Evolutionary conservation across 2,888 invertebrate genomes (phyloP).

Genomic region (Drosophila yooni): DNA sequence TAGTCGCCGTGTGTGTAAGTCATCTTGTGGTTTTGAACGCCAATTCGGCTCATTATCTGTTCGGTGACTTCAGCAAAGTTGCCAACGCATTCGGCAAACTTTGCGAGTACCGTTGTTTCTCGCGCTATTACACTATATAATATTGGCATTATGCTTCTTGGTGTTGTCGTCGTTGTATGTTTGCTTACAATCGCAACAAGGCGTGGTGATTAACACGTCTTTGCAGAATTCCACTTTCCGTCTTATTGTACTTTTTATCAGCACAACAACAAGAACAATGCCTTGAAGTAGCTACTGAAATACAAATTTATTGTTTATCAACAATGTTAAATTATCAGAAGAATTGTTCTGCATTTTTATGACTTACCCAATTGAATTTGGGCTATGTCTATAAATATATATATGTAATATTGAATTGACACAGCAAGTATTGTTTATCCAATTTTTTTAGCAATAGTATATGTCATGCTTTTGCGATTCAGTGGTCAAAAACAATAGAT

Average conservation of each 20-base stretch:
- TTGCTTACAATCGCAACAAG: conserved; percentile 22
- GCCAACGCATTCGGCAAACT: conserved; percentile 96
- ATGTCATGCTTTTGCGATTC: conserved; percentile 5
- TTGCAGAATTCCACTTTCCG: conserved; percentile 14
- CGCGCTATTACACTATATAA: conserved; percentile 95
- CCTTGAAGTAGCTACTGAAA: conserved; percentile 5
- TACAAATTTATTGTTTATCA: conserved; percentile 8
- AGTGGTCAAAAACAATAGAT: neutral
- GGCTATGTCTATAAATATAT: conserved; percentile 6
- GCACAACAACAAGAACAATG: conserved; percentile 12
- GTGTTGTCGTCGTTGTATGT: neutral
- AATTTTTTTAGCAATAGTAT: conserved; percentile 17
- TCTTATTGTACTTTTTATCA: conserved; percentile 36
- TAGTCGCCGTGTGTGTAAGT: conserved; percentile 97
- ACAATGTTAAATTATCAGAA: neutral
- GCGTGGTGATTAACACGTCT: conserved; percentile 40
- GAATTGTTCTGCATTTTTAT: neutral
- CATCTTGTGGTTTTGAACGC: conserved; percentile 94
- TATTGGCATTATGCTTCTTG: conserved; percentile 90
- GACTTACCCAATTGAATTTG: conserved; percentile 26
- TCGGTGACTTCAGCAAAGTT: conserved; percentile 98
- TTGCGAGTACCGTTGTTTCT: conserved; percentile 93
- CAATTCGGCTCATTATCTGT: conserved; percentile 94
- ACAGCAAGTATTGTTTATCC: conserved; percentile 17
- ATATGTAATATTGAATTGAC: conserved; percentile 6